Base-by-base conservation (phyloP, 2,113 vertebrate species). In the Suricata suricatta region DNA sequence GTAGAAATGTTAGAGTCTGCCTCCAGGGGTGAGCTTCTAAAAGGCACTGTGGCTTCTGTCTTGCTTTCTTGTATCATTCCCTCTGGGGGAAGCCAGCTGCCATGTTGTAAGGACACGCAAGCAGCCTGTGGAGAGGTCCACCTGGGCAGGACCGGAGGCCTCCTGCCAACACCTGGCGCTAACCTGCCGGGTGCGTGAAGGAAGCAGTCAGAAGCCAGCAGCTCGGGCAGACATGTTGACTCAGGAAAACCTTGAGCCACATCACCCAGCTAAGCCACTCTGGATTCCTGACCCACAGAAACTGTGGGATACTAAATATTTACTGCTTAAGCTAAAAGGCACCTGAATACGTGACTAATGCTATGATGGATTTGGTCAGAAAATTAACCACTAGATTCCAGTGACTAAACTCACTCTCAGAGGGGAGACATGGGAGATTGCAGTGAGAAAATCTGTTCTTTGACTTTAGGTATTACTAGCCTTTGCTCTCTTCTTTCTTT, bases 401-500 rank as follows among this genome's bases (percentile, higher is more conserved):
- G 60, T 25, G 31, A 29, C 52, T 66, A 11, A 63, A 54, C 66
- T 79, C 38, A 52, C 13, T 77, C 27, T 25, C 31, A 87, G 68
- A 13, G 3, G 35, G 77, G 21, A 9, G 17, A 96, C 38, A 17
- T 41, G 38, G 23, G 13, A 60, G 25, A 27, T 2, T 69, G 27
- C 35, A 5, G 14, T 76, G 44, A 90, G 68, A 95, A 35, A 88
- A 57, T 38, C 13, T 90, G 64, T 35, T 41, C 66, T 82, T 92
- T 23, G 33, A 44, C 31, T 82, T 89, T 74, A 47, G 57, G 21
- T 86, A 23, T 13, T 66, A 17, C 13, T 86, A 3, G 68, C 41
- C 84, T 85, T 76, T 81, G 60, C 35, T 95, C 13, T 84, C 31
- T 57, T 66, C 25, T 95, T 86, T 81, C 71, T 84, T 92, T 76